Base-by-base conservation (phyloP, 2,888 invertebrate species). In the Ashinkailepas kermadecensis region DNA sequence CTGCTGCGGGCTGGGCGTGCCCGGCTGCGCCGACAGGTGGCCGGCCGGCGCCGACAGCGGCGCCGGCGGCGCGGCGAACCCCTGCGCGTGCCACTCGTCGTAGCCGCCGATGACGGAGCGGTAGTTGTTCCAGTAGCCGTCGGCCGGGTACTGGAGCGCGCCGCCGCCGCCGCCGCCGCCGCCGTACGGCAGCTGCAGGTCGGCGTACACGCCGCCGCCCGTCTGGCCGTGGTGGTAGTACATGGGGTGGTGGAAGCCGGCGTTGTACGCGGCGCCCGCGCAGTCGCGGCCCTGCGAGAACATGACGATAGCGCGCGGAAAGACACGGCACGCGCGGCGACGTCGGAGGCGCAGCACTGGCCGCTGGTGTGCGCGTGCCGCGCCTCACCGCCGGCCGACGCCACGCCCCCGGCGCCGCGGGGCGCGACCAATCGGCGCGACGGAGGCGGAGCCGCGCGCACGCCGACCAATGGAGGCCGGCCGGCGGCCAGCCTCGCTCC, bases 101-200 rank as follows among this genome's bases (percentile, higher is more conserved):
- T 74, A 74, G 74, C 74, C 74, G 74, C 74, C 74, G 74, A 74
- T 74, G 21, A 74, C 74, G 54, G 74, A 21, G 74, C 74, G 74
- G 54, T 74, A 74, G 21, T 74, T 74, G 54, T 74, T 54, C 74
- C 74, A 74, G 74, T 74, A 74, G 54, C 21, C 21, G 21, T 74
- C 74, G 54, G 74, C 54, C 9, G 74, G 74, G 54, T 74, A 74
- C 74, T 74, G 74, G 15, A 70, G 70, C 39, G 39, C 15, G 39
- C 39, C 39, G 39, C 39, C 39, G 39, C 39, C 39, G 4, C 39
- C 39, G 39, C 39, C 39, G 10, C 21, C 18, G 21, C 65, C 23
- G 65, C 65, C 65, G 65, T 74, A 74, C 74, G 74, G 74, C 74
- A 74, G 74, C 18, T 54, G 10, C 21, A 74, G 56, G 74, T 74